Evolutionary conservation across 1,140 invertebrate genomes (phyloP).

Genomic region (Drosophila punjabiensis): DNA sequence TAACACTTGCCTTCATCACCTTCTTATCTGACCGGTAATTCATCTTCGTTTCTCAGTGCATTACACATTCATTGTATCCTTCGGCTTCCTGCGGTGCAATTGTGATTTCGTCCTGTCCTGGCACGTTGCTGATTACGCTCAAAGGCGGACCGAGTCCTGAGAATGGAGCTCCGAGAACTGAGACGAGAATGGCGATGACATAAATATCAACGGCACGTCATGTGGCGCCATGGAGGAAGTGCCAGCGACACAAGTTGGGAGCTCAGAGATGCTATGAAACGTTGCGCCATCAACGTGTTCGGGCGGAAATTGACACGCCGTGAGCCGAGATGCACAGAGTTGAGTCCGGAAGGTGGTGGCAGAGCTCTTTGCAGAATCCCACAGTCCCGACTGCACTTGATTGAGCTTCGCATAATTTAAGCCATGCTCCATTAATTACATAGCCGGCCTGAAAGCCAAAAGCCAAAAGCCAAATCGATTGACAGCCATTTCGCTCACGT

Average conservation of each 20-base stretch:
- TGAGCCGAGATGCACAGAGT: slow-evolving; percentile 8
- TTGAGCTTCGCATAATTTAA: slow-evolving; percentile 73
- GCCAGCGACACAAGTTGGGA: slow-evolving; percentile 27
- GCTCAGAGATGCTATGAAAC: slow-evolving; percentile 34
- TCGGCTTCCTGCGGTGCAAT: slow-evolving; percentile 70
- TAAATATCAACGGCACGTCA: slow-evolving; percentile 68
- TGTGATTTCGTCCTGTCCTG: slow-evolving; percentile 61
- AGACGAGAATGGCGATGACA: slow-evolving; percentile 45
- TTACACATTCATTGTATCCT: slow-evolving; percentile 70
- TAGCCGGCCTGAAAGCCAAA: slow-evolving; percentile 20
- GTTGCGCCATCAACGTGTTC: slow-evolving; percentile 69
- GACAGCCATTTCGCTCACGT: slow-evolving; percentile 37
- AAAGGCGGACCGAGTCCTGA: slow-evolving; percentile 27
- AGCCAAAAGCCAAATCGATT: slow-evolving; percentile 53
- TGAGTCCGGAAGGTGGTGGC: background rate
- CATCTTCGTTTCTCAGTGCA: slow-evolving; percentile 16
- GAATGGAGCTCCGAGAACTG: slow-evolving; percentile 18
- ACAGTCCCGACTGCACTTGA: slow-evolving; percentile 44
- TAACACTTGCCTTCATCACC: background rate
- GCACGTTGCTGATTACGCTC: slow-evolving; percentile 75
- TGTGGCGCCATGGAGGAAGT: slow-evolving; percentile 57
- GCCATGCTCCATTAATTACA: slow-evolving; percentile 61
- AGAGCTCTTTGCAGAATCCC: background rate
- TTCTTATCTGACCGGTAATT: background rate
- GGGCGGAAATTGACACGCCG: slow-evolving; percentile 74